Evolutionary conservation across 2,888 invertebrate genomes (phyloP).

Genomic region (Yponomeuta cagnagella): DNA sequence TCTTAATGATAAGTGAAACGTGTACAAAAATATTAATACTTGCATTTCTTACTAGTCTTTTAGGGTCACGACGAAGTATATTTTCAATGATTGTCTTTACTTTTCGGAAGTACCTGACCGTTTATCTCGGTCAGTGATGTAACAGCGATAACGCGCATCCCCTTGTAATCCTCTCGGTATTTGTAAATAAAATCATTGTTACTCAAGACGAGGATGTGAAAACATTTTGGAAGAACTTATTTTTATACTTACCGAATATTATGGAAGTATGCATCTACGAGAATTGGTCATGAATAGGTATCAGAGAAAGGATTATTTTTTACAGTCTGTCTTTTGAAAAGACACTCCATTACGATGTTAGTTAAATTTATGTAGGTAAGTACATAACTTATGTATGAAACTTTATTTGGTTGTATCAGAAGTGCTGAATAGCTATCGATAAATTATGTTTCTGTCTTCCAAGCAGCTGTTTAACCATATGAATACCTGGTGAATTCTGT

Average conservation of each 20-base stretch:
- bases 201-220: slow-evolving; percentile 41
- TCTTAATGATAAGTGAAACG: slow-evolving; percentile 67
- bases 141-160: neutral
- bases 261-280: slow-evolving; percentile 38
- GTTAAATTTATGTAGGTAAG: no score
- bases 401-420: neutral
- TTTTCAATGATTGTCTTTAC: slow-evolving; percentile 15
- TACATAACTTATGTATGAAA: slow-evolving; percentile 2
- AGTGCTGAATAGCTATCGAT: neutral
- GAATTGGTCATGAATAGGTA: slow-evolving; percentile 14
- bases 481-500: slow-evolving; percentile 42
- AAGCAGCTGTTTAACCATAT: slow-evolving; percentile 40
- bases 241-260: slow-evolving; percentile 61
- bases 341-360: neutral
- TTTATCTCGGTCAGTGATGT: neutral
- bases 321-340: neutral
- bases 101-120: slow-evolving; percentile 9
- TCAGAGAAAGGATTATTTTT: neutral
- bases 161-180: slow-evolving; percentile 25
- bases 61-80: slow-evolving; percentile 54
- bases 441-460: slow-evolving; percentile 58
- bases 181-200: slow-evolving; percentile 48
- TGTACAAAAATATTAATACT: slow-evolving; percentile 68
- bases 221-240: slow-evolving; percentile 59
- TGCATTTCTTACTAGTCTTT: slow-evolving; percentile 73